Percentiles rank a stretch among this genome's conserved stretches.
Evolutionary conservation across 2,113 vertebrate genomes (phyloP).

Genomic region (Choloepus hoffmanni): DNA sequence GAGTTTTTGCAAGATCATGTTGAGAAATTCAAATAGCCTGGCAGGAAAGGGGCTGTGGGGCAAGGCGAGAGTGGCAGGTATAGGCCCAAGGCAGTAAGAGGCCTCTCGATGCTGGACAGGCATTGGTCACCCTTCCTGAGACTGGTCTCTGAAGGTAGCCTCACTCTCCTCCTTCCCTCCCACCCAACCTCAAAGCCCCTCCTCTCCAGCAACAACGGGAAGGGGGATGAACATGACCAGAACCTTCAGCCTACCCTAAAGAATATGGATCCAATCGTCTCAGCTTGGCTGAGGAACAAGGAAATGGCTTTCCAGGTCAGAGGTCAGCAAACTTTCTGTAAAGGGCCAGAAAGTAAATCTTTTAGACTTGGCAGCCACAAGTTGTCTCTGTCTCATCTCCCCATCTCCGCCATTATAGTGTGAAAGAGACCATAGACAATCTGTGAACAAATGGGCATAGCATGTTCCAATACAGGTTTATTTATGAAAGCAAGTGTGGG

Average conservation of each 20-base stretch:
- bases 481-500: not conserved
- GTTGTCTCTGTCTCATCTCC: not conserved
- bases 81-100: not conserved
- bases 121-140: not conserved
- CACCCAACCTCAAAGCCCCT: not conserved
- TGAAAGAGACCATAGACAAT: not conserved
- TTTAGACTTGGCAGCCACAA: not conserved
- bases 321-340: not conserved
- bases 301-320: not conserved
- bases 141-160: not conserved
- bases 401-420: not conserved
- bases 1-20: not conserved
- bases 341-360: not conserved
- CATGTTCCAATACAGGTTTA: not conserved
- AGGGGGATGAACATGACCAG: not conserved
- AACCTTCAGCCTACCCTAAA: not conserved
- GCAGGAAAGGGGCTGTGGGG: not conserved
- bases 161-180: not conserved
- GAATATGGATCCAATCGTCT: not conserved
- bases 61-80: not conserved
- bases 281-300: not conserved
- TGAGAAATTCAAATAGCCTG: not conserved
- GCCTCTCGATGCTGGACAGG: accelerated
- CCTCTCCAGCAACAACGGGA: not conserved
- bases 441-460: not conserved